A percentile compares a stretch with the other conserved stretches of the same genome.
phyloP scores from a whole-genome alignment of 2,113 vertebrate species.

The Ginglymostoma cirratum region DNA sequence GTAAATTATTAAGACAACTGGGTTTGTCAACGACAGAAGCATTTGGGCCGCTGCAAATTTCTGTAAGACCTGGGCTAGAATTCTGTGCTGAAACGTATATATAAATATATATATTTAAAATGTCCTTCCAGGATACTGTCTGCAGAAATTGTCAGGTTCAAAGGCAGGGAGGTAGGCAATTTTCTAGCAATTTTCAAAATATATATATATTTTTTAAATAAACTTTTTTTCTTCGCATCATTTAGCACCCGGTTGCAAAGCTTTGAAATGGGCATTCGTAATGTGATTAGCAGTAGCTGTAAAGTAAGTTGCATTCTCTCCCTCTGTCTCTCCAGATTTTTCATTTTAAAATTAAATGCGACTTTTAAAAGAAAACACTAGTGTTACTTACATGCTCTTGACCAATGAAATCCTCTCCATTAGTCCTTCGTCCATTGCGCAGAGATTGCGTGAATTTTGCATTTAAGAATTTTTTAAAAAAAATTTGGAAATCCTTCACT shows the following conservation, averaged over 20 bases:
- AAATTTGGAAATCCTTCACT: background rate
- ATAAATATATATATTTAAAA: background rate
- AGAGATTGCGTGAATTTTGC: background rate
- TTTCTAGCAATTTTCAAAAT: background rate
- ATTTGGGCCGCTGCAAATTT: constrained; percentile 51
- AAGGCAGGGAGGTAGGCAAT: background rate
- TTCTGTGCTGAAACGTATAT: background rate
- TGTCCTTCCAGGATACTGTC: background rate
- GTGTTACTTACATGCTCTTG: background rate
- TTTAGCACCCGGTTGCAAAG: no score
- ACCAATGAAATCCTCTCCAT: background rate
- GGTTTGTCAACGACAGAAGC: constrained; percentile 64
- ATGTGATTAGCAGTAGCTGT: background rate
- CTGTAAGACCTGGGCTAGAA: background rate
- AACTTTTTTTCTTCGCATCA: background rate
- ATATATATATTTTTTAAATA: background rate
- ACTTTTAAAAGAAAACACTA: background rate
- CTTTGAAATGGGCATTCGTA: background rate
- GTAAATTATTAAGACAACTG: constrained; percentile 74
- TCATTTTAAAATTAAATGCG: background rate
- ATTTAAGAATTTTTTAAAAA: background rate
- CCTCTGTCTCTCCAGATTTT: background rate
- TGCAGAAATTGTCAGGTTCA: background rate
- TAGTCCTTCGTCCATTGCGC: background rate
- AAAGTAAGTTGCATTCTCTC: background rate